Evolutionary conservation across 1,140 invertebrate genomes (phyloP).

Genomic region (Drosophila lacertosa): DNA sequence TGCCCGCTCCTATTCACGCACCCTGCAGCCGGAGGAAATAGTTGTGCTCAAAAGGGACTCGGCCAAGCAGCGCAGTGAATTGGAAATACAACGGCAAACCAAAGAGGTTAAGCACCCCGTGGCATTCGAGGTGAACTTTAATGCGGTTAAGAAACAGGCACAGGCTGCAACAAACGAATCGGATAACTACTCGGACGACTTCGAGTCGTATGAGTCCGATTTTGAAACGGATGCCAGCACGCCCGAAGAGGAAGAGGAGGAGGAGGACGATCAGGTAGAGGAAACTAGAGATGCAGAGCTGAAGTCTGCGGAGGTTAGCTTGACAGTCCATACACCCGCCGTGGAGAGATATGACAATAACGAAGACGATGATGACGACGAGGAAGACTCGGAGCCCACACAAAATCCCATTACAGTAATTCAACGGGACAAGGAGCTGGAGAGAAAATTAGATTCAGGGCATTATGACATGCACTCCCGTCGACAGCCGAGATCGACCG

Average conservation of each 20-base stretch:
- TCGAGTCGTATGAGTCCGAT: slow-evolving; percentile 86
- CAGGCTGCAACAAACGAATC: slow-evolving; percentile 35
- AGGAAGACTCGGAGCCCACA: slow-evolving; percentile 74
- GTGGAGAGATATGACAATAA: no score
- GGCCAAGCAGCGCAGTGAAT: slow-evolving; percentile 60
- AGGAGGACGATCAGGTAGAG: slow-evolving; percentile 6
- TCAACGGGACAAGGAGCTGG: slow-evolving; percentile 85
- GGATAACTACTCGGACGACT: slow-evolving; percentile 85
- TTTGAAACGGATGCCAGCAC: slow-evolving; percentile 84
- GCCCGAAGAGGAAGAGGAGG: slow-evolving; percentile 51
- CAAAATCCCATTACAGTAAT: slow-evolving; percentile 72
- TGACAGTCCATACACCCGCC: slow-evolving; percentile 7
- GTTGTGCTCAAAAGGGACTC: slow-evolving; percentile 69
- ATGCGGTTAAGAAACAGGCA: slow-evolving; percentile 35
- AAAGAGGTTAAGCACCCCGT: slow-evolving; percentile 51
- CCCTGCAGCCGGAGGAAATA: slow-evolving; percentile 76
- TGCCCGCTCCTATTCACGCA: slow-evolving; percentile 60
- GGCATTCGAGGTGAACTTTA: slow-evolving; percentile 78
- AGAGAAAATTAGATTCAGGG: slow-evolving; percentile 87
- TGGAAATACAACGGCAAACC: slow-evolving; percentile 32
- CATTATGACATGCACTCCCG: slow-evolving; percentile 86
- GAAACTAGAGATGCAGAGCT: slow-evolving; percentile 38
- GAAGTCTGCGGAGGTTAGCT: slow-evolving; percentile 56
- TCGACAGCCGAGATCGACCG: slow-evolving; percentile 73
- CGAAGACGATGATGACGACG: slow-evolving; percentile 37